A percentile compares a stretch with the other conserved stretches of the same genome.
phyloP scores from a whole-genome alignment of 2,113 vertebrate genomes.

The Alligator sinensis region DNA sequence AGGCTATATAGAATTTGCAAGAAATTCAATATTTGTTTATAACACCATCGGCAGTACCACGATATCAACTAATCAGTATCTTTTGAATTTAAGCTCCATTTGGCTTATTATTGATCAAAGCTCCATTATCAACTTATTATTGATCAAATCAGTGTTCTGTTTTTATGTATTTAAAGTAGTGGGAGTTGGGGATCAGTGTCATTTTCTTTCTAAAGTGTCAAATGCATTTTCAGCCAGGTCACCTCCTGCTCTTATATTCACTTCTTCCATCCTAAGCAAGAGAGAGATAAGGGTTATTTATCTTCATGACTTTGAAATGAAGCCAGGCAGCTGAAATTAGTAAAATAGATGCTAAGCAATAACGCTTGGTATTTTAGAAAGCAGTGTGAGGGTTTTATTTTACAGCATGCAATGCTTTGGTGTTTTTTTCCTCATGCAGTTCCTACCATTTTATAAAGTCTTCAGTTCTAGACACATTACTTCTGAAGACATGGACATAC shows the following conservation, averaged over 20 bases:
- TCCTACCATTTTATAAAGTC: neutral
- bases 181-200: neutral
- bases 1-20: neutral
- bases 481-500: neutral
- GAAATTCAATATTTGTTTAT: neutral
- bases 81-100: slow-evolving; percentile 15
- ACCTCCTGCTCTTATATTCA: slow-evolving; percentile 4
- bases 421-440: neutral
- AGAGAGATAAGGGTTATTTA: neutral
- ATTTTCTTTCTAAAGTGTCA: neutral
- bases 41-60: neutral
- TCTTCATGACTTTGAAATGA: slow-evolving; percentile 4
- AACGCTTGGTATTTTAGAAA: neutral
- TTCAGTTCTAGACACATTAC: neutral
- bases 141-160: neutral
- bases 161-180: neutral
- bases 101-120: neutral
- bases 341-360: neutral
- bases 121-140: neutral
- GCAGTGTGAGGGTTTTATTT: neutral
- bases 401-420: neutral
- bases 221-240: neutral
- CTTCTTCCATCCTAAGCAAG: slow-evolving; percentile 5
- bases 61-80: neutral
- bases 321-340: neutral